phyloP scores from a whole-genome alignment of 2,113 vertebrate genomes.

The Pelodiscus sinensis region DNA sequence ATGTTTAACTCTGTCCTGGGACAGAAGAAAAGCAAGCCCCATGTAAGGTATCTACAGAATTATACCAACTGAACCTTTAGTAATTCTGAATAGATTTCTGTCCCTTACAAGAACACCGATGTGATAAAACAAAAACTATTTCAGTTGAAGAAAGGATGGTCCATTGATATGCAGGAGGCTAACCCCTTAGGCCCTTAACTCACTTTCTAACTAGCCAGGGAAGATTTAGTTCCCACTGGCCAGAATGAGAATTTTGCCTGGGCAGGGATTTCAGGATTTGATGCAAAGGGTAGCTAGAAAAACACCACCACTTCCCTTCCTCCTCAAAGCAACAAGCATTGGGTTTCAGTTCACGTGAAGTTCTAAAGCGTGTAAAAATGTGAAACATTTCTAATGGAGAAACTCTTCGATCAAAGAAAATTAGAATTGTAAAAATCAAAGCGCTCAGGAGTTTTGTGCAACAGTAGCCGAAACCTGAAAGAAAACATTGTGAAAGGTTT shows the following conservation, averaged over 20 bases:
- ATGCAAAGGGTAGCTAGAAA: not conserved
- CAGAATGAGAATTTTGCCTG: not conserved
- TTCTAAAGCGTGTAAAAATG: conserved; percentile 37
- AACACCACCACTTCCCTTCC: no score
- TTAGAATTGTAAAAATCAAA: conserved; percentile 63
- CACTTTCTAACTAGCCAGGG: not conserved
- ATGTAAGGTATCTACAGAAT: not conserved
- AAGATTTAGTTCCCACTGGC: accelerated
- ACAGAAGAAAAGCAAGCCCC: not conserved
- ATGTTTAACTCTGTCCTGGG: not conserved
- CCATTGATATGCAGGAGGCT: not conserved
- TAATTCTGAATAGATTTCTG: not conserved
- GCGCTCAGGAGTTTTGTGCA: conserved; percentile 52
- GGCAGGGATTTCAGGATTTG: not conserved
- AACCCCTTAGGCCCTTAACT: not conserved
- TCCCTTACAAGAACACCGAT: conserved; percentile 28
- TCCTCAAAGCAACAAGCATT: not conserved
- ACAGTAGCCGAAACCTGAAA: conserved; percentile 70
- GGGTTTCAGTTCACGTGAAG: conserved; percentile 18
- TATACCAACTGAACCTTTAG: conserved; percentile 26
- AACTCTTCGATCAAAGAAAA: not conserved
- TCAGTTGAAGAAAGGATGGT: conserved; percentile 16
- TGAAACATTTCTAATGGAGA: conserved; percentile 51
- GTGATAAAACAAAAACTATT: not conserved
- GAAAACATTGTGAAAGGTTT: conserved; percentile 73